Evolutionary conservation across 2,113 vertebrate genomes (phyloP), one percentile per base, ranked within the genome.

Genomic region (Coturnix japonica): DNA sequence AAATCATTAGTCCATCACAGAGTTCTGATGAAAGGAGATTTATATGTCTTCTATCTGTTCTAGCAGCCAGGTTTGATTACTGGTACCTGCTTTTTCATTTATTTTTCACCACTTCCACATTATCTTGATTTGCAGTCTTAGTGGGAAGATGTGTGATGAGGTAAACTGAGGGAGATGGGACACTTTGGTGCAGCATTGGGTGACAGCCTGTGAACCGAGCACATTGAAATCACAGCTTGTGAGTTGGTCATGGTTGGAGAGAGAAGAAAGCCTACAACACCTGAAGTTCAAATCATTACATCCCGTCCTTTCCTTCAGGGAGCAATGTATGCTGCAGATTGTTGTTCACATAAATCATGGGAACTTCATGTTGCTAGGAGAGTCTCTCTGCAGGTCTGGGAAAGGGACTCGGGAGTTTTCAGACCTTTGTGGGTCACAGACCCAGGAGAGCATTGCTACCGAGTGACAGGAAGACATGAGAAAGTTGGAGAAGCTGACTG

Each of bases 371-470:
- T 43, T 75, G 35, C 73, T 75, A 33, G 63, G 66, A 63, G 75
- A 72, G 30, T 20, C 44, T 47, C 44, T 61, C 89, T 87, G 35
- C 21, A 49, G 71, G 54, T 25, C 71, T 91, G 67, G 20, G 49
- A 43, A 70, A 59, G 28, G 41, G 23, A 33, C 35, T 11, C 16
- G 14, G 25, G 25, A 79, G 35, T 22, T 85, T 54, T 76, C 67
- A 91, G 74, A 49, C 37, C 15, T 64, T 63, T 37, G 19, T 85
- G 85, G 94, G 64, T 82, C 91, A 85, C 28, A 39, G 23, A 22
- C 18, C 60, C 51, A 41, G 53, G 44, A 80, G 21, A 57, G 5
- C 5, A 1, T 41, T 70, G 28, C 73, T 75, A 4, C 23, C 66
- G 84, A 39, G 66, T 86, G 46, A 78, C 75, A 61, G 44, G 63